These are phyloP conservation scores for Synergus gifuensis DNA, from an alignment of 2,888 invertebrate genomes.

Conservation along the genomic window DNA sequence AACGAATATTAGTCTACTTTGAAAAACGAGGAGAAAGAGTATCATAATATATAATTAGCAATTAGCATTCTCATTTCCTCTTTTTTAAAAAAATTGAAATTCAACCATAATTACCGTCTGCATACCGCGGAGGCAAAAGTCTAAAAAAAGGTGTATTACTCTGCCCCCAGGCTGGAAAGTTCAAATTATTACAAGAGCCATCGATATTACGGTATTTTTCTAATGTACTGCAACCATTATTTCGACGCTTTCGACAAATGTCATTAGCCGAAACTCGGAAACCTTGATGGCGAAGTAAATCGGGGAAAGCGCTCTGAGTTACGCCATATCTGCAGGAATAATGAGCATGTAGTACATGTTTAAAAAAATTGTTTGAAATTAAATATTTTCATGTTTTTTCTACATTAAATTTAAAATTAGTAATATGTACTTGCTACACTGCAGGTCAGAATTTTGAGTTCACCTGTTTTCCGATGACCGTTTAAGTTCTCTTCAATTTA, in stretches of 20 bases:
- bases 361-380: no score
- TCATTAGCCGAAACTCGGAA: slow-evolving; percentile 67
- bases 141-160: slow-evolving; percentile 68
- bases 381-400: no score
- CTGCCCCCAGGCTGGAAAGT: slow-evolving; percentile 70
- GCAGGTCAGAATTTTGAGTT: no score
- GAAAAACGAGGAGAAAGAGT: no score
- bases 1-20: no score
- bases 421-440: no score
- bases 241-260: slow-evolving; percentile 52
- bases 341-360: not conserved
- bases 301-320: slow-evolving; percentile 72
- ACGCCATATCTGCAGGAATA: slow-evolving; percentile 56
- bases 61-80: not conserved
- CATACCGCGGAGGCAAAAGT: slow-evolving; percentile 73
- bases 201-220: slow-evolving; percentile 68
- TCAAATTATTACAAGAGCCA: slow-evolving; percentile 74
- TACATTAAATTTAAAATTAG: no score
- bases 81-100: not conserved
- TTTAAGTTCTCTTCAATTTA: no score
- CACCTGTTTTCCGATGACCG: no score
- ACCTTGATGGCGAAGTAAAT: slow-evolving; percentile 75
- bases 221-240: slow-evolving; percentile 49
- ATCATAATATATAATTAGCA: not conserved
- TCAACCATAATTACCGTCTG: slow-evolving; percentile 70